Evolutionary conservation across 1,140 invertebrate species (phyloP), one percentile per base, ranked within the genome.

Genomic region (Zaprionus capensis): DNA sequence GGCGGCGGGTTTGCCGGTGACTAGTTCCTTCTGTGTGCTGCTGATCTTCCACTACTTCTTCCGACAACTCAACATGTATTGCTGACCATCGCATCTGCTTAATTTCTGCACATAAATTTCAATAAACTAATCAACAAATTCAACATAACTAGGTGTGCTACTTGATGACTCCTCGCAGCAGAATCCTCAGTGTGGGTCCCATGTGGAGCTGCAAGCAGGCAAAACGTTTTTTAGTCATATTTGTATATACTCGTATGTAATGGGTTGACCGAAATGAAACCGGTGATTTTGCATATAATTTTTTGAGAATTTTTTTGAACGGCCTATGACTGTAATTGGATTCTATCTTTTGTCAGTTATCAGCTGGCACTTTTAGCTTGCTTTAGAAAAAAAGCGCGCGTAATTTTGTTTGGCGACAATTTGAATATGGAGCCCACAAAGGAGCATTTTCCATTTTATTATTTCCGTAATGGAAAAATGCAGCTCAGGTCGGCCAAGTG

Each of bases 21-120:
- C 94, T 31, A 96, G 97, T 91, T 97, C 96, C 2, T 96, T 97
- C 78, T 93, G 94, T 0, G 95, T 97, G 57, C 92, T 97, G 28
- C 94, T 93, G 24, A 95, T 97, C 76, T 97, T 97, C 78, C 96
- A 97, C 59, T 97, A 95, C 93, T 95, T 97, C 91, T 96, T 96
- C 84, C 94, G 93, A 66, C 95, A 96, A 85, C 93, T 97, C 4
- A 92, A 87, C 64, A 90, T 92, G 91, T 91, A 92, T 49, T 92
- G 91, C 75, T 92, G 71, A 86, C 44, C 46, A 14, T n/a, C 11
- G 51, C 17, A 34, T 49, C 41, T 64, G 28, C 22, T 74, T 70
- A 65, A 71, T 80, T 77, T 24, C 15, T 71, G 59, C 69, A 68
- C 68, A 64, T 63, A 15, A 46, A 67, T 46, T 49, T 56, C 65